Conservation (phyloP, 2,113 vertebrate genomes). For the Illadopsis cleaveri region DNA sequence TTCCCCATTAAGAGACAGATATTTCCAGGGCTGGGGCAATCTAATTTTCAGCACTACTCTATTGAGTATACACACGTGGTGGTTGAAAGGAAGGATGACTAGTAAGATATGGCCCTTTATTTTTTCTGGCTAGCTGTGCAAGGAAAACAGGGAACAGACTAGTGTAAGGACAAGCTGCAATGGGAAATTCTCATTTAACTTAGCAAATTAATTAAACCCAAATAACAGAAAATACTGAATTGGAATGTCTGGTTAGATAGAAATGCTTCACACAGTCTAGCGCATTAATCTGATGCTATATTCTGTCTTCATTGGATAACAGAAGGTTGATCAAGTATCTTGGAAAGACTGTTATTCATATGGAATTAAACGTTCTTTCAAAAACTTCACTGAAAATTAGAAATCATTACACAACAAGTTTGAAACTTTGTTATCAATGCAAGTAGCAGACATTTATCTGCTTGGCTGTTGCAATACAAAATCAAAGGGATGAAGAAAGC, state of each 20-base stretch:
- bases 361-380: neutral
- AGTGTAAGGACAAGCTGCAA: neutral
- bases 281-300: neutral
- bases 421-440: neutral
- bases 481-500: neutral
- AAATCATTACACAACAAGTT: neutral
- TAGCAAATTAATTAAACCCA: neutral
- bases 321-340: neutral
- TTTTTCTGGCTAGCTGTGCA: neutral
- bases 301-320: neutral
- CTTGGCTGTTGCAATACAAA: neutral
- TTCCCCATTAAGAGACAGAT: neutral
- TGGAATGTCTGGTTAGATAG: neutral
- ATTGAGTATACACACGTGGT: neutral
- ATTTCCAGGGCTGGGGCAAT: neutral
- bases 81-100: neutral
- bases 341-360: neutral
- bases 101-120: neutral
- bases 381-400: neutral
- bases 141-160: neutral
- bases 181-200: neutral
- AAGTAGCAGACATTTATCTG: neutral
- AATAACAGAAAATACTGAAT: neutral
- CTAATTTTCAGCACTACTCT: neutral
- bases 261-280: neutral